These are phyloP conservation scores for Hippolais icterina DNA, from an alignment of 2,113 vertebrate species.

Conservation along the genomic window DNA sequence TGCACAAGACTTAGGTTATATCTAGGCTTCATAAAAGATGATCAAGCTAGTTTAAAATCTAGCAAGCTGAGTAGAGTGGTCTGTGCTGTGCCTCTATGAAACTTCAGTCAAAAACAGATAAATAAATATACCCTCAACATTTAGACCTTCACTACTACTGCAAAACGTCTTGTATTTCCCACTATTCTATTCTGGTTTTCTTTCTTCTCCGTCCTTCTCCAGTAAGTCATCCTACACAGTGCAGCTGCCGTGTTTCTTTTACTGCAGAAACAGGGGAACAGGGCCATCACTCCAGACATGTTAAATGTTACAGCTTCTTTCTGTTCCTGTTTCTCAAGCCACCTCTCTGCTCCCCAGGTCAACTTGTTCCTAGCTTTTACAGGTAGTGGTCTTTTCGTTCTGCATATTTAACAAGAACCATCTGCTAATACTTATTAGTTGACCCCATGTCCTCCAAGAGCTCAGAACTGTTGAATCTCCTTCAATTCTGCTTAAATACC, in stretches of 20 bases:
- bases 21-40: background rate
- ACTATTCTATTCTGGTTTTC: background rate
- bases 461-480: background rate
- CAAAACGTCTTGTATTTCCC: background rate
- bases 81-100: background rate
- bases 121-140: background rate
- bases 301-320: background rate
- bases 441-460: background rate
- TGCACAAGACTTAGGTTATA: background rate
- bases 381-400: background rate
- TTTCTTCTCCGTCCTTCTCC: background rate
- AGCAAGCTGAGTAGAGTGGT: background rate
- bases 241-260: background rate
- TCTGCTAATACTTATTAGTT: background rate
- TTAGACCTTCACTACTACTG: background rate
- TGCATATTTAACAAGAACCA: background rate
- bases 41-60: background rate
- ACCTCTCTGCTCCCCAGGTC: background rate
- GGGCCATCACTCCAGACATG: accelerated
- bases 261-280: background rate
- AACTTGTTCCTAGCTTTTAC: background rate
- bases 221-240: background rate
- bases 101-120: background rate
- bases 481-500: background rate
- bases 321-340: background rate